Percentiles rank a stretch among this genome's conserved stretches.
Conservation (phyloP, 2,113 vertebrate genomes). For the Romanogobio albipinnatus region DNA sequence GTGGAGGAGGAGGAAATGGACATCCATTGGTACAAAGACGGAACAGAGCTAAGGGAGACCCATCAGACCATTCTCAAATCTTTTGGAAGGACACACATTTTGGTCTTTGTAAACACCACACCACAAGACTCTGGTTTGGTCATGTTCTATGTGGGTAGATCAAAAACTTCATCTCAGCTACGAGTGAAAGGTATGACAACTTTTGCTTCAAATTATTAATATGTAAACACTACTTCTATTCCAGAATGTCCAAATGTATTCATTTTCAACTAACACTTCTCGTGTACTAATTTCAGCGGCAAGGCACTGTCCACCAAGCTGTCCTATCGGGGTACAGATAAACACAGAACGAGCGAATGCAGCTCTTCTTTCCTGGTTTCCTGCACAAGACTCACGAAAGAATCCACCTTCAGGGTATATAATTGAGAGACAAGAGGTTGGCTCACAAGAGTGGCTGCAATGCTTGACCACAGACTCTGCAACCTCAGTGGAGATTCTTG, state of each 20-base stretch:
- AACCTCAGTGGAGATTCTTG: constrained; percentile 85
- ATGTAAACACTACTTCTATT: not conserved
- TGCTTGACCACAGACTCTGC: constrained; percentile 89
- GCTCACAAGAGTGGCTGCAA: constrained; percentile 88
- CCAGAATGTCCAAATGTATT: not conserved
- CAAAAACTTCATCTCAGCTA: constrained; percentile 90
- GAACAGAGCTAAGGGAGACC: constrained; percentile 82
- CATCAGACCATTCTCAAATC: constrained; percentile 87
- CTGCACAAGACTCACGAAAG: constrained; percentile 79
- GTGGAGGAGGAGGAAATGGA: constrained; percentile 84
- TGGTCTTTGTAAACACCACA: constrained; percentile 92
- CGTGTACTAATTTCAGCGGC: constrained; percentile 73
- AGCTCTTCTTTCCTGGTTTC: constrained; percentile 87
- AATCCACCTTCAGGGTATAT: constrained; percentile 84
- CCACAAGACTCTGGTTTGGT: constrained; percentile 88
- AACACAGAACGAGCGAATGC: constrained; percentile 85
- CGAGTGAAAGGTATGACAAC: constrained; percentile 87
- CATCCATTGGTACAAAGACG: constrained; percentile 89
- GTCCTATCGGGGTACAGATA: constrained; percentile 84
- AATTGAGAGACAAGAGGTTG: constrained; percentile 87
- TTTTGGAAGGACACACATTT: constrained; percentile 90
- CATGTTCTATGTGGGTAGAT: constrained; percentile 85
- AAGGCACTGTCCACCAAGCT: constrained; percentile 84
- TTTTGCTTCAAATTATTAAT: not conserved
- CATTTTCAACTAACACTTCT: constrained; percentile 27